Evolutionary conservation across 2,888 invertebrate species (phyloP).

Genomic region (Diabrotica balteata): DNA sequence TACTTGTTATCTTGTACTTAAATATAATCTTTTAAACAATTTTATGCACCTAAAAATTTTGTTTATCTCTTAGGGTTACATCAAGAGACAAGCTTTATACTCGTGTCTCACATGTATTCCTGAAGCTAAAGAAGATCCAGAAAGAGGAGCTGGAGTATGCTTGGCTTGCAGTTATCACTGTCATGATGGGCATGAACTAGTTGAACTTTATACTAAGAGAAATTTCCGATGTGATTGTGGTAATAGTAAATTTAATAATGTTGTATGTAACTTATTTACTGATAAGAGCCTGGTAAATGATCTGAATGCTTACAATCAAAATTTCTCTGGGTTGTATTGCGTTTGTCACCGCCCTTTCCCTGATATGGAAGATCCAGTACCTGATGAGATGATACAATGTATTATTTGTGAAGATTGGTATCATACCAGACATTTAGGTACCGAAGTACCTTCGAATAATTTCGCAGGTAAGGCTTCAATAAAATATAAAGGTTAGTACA

Average conservation of each 20-base stretch:
- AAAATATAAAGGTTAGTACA: too few relatives aligned
- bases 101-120: conserved; percentile 90
- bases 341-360: conserved; percentile 92
- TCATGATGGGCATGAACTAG: conserved; percentile 93
- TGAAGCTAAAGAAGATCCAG: conserved; percentile 66
- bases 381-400: conserved; percentile 97
- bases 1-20: too few relatives aligned
- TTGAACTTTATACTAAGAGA: conserved; percentile 96
- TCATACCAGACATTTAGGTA: conserved; percentile 80
- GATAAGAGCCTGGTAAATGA: conserved; percentile 71
- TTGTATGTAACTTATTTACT: conserved; percentile 70
- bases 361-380: conserved; percentile 81
- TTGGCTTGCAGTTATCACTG: conserved; percentile 93
- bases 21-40: too few relatives aligned
- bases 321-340: conserved; percentile 93
- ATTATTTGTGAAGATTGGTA: conserved; percentile 98
- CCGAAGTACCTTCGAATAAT: conserved; percentile 64
- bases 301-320: conserved; percentile 87
- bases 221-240: conserved; percentile 97
- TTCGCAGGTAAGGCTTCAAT: conserved; percentile 45
- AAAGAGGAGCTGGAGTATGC: conserved; percentile 83
- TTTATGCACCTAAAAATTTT: too few relatives aligned
- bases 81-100: conserved; percentile 92
- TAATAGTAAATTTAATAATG: conserved; percentile 73
- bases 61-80: conserved; percentile 75